Conservation (phyloP, 2,888 invertebrate genomes). For the Magallana nippona region DNA sequence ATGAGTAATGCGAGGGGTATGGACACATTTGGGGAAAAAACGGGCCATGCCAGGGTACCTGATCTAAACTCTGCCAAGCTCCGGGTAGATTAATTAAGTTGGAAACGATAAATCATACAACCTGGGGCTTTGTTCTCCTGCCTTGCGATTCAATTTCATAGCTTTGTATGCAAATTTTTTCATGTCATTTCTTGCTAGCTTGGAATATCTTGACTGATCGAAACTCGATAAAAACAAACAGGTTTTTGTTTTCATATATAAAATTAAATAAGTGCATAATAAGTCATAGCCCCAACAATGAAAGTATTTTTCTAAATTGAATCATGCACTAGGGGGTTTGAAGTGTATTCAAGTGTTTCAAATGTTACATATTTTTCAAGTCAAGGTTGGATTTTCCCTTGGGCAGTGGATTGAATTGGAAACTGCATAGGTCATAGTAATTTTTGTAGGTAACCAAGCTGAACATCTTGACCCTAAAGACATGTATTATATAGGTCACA, state of each 20-base stretch:
- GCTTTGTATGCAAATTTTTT: conserved; percentile 18
- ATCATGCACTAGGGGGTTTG: background rate
- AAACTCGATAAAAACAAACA: background rate
- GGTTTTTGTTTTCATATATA: conserved; percentile 24
- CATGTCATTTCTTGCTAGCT: conserved; percentile 23
- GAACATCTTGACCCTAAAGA: too few relatives aligned
- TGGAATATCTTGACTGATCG: conserved; percentile 4
- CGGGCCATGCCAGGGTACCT: conserved; percentile 20
- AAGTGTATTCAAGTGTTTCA: too few relatives aligned
- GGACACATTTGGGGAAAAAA: background rate
- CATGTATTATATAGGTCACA: too few relatives aligned
- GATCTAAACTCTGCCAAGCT: conserved; percentile 5
- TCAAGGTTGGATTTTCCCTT: too few relatives aligned
- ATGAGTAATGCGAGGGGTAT: background rate
- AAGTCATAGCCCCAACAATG: background rate
- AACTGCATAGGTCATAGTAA: too few relatives aligned
- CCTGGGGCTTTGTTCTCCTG: background rate
- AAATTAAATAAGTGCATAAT: background rate
- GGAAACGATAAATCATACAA: conserved; percentile 24
- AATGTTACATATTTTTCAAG: too few relatives aligned
- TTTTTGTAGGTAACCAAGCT: too few relatives aligned
- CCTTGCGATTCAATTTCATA: conserved; percentile 20
- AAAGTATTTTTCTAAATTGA: background rate
- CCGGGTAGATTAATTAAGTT: conserved; percentile 29
- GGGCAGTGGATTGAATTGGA: too few relatives aligned